Conservation (phyloP, 1,140 invertebrate species). For the Lethrus apterus region DNA sequence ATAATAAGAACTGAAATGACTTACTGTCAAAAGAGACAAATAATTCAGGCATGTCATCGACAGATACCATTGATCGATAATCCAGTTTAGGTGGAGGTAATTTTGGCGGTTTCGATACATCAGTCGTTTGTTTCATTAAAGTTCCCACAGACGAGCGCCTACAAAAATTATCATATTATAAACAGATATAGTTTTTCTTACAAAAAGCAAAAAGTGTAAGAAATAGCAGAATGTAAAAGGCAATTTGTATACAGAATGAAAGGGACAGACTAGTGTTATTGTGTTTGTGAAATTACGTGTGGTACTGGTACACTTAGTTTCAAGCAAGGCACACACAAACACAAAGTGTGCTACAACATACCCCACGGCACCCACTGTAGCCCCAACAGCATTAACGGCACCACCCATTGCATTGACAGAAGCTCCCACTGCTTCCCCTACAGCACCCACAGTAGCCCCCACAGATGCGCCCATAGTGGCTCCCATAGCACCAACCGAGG, state of each 20-base stretch:
- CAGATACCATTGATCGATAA: conserved; percentile 85
- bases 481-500: conserved; percentile 34
- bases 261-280: too few relatives aligned
- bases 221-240: neutral
- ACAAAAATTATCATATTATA: conserved; percentile 27
- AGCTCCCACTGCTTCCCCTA: conserved; percentile 31
- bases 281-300: neutral
- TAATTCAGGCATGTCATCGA: conserved; percentile 89
- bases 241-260: too few relatives aligned
- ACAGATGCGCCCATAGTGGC: conserved; percentile 34
- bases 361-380: conserved; percentile 28
- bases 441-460: conserved; percentile 34
- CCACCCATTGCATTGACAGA: conserved; percentile 34
- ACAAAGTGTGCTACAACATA: conserved; percentile 32
- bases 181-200: neutral
- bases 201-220: neutral
- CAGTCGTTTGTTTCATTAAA: conserved; percentile 59
- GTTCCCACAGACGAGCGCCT: conserved; percentile 75
- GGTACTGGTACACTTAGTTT: neutral
- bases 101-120: conserved; percentile 48
- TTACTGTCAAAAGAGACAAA: conserved; percentile 92
- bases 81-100: conserved; percentile 64
- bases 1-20: too few relatives aligned
- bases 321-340: conserved; percentile 4
- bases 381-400: conserved; percentile 20